phyloP scores from a whole-genome alignment of 2,113 vertebrate genomes.

The Lophotis ruficrista region DNA sequence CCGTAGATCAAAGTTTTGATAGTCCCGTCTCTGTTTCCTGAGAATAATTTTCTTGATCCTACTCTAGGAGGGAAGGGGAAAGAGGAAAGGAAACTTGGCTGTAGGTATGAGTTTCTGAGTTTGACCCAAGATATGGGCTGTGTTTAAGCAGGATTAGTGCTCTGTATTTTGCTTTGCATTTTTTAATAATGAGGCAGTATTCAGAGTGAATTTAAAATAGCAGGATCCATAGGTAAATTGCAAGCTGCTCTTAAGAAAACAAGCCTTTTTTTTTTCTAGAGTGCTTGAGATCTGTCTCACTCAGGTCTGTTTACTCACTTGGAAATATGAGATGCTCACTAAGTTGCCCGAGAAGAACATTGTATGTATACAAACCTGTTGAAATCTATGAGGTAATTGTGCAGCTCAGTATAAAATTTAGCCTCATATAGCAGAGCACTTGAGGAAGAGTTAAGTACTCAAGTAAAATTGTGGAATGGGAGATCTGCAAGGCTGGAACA shows the following conservation, averaged over 20 bases:
- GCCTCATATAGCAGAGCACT: rapidly evolving
- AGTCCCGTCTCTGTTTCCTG: not conserved
- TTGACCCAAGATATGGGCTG: not conserved
- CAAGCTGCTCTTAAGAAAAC: not conserved
- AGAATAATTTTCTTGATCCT: not conserved
- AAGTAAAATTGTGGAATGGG: not conserved
- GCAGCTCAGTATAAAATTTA: not conserved
- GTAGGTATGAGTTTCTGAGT: not conserved
- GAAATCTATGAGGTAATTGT: not conserved
- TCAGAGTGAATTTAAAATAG: not conserved
- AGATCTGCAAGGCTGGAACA: not conserved
- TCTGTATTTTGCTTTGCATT: not conserved
- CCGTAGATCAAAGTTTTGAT: not conserved
- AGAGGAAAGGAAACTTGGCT: not conserved
- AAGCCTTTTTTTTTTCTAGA: not conserved
- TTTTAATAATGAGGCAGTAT: not conserved
- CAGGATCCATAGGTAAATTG: not conserved
- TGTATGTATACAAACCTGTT: not conserved
- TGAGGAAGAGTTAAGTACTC: not conserved
- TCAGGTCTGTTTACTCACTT: not conserved
- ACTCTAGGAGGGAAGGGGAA: not conserved
- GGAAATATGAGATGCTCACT: not conserved
- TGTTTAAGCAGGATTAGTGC: not conserved
- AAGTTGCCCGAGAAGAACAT: not conserved
- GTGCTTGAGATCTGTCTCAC: not conserved